Evolutionary conservation across 2,113 vertebrate species (phyloP), one percentile per base, ranked within the genome.

Genomic region (Pseudopodoces humilis): DNA sequence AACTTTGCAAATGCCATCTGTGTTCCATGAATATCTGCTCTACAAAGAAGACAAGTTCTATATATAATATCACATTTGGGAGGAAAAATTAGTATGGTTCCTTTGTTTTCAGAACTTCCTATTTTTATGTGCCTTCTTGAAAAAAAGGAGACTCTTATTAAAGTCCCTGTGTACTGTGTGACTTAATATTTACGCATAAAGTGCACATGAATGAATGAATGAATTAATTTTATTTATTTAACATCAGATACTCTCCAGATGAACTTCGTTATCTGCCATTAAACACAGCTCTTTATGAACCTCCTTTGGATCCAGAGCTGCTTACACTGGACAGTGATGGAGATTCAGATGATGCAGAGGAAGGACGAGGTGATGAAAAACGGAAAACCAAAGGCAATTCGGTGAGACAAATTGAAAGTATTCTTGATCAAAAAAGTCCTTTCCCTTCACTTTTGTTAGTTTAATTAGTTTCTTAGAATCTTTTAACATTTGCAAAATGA

Each of bases 231-330:
- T 8, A 11, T 78, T 60, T 75, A 7, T 52, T 94, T 63, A 39
- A 58, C 31, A 52, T 47, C 46, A 99, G 99, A 94, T 99, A 99
- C 92, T 99, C 99, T 39, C 99, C 99, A 41, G 99, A 99, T 86
- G 99, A 99, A 68, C 98, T 99, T 82, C 99, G 99, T 33, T 99
- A 99, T 95, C 88, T 99, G 94, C 99, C 99, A 0, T 63, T 99
- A 81, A 99, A 99, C 96, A 99, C 99, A 12, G 99, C 99, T 44
- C 98, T 99, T 65, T 99, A 98, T 17, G 99, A 99, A 94, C 99
- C 99, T 27, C 99, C 99, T 3, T 97, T 99, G 97, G 99, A 99
- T 92, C 99, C 99, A 2, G 99, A 99, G 69, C 98, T 99, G 49
- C 99, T 99, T 17, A 99, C 99, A 0, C 95, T 98, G 20, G 99